phyloP scores from a whole-genome alignment of 1,140 invertebrate genomes.

The Pinna nobilis region DNA sequence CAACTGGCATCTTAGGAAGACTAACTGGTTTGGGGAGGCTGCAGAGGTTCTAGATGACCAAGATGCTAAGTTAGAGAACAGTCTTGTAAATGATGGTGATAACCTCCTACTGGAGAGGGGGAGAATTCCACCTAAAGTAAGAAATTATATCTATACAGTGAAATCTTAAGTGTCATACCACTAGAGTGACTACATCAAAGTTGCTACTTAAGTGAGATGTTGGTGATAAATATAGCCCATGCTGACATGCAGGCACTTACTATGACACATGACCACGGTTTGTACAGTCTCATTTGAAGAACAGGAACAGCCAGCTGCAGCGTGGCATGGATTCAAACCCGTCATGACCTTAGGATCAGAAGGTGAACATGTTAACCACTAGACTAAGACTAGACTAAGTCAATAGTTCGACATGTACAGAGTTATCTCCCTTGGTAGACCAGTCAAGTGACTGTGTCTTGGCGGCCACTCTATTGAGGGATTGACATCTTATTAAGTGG shows the following conservation, averaged over 20 bases:
- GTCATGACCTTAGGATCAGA: too few species aligned
- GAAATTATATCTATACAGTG: not conserved
- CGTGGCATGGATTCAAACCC: too few species aligned
- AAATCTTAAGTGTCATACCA: not conserved
- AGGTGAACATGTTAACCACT: too few species aligned
- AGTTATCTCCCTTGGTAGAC: too few species aligned
- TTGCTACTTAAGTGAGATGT: not conserved
- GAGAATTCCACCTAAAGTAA: conserved; percentile 67
- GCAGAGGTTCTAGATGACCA: conserved; percentile 64
- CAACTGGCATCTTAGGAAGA: conserved; percentile 70
- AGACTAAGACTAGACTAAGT: too few species aligned
- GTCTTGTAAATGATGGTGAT: conserved; percentile 64
- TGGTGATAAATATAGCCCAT: not conserved
- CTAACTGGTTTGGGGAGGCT: conserved; percentile 69
- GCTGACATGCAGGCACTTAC: not conserved
- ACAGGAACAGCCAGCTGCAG: too few species aligned
- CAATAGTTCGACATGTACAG: too few species aligned
- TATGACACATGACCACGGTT: too few species aligned
- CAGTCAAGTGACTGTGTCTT: too few species aligned
- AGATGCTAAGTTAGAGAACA: conserved; percentile 49
- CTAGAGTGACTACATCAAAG: not conserved
- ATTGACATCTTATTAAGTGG: too few species aligned
- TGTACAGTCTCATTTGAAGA: too few species aligned
- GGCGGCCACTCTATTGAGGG: too few species aligned
- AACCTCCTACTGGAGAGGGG: conserved; percentile 64